phyloP scores from a whole-genome alignment of 1,140 invertebrate species.

The Eufriesea mexicana region DNA sequence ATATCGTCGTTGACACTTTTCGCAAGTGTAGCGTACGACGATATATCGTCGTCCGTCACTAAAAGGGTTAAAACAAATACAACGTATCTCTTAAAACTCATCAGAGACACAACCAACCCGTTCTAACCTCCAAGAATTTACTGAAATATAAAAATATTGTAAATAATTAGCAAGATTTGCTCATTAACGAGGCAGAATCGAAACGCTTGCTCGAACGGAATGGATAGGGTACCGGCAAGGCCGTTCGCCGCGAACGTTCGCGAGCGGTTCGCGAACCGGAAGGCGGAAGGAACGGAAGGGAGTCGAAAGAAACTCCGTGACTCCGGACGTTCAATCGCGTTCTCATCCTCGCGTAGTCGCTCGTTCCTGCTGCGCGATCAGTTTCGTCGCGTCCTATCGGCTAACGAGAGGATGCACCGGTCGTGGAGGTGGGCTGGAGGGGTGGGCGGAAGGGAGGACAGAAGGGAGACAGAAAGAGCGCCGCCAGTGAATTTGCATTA shows the following conservation, averaged over 20 bases:
- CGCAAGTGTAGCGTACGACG: too few species aligned
- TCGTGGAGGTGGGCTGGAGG: too few species aligned
- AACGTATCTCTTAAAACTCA: too few species aligned
- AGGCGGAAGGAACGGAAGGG: slow-evolving; percentile 39
- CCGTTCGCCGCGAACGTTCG: slow-evolving; percentile 22
- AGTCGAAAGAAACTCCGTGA: slow-evolving; percentile 42
- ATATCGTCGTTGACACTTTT: too few species aligned
- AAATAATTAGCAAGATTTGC: too few species aligned
- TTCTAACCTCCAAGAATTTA: too few species aligned
- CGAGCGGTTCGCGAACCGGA: slow-evolving; percentile 21
- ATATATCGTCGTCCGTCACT: too few species aligned
- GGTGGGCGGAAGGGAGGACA: background rate
- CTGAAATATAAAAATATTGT: too few species aligned
- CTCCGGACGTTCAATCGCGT: slow-evolving; percentile 60
- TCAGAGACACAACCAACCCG: too few species aligned
- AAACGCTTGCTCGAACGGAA: background rate
- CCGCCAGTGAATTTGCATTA: slow-evolving; percentile 69
- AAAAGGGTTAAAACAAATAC: too few species aligned
- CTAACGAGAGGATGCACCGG: slow-evolving; percentile 39
- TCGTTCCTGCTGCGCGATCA: slow-evolving; percentile 53
- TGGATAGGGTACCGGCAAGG: background rate
- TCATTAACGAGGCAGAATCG: background rate
- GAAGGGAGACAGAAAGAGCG: slow-evolving; percentile 18
- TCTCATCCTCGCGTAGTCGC: slow-evolving; percentile 52
- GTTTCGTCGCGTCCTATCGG: slow-evolving; percentile 54